phyloP scores from a whole-genome alignment of 2,888 invertebrate species.

The Lithosia quadra region DNA sequence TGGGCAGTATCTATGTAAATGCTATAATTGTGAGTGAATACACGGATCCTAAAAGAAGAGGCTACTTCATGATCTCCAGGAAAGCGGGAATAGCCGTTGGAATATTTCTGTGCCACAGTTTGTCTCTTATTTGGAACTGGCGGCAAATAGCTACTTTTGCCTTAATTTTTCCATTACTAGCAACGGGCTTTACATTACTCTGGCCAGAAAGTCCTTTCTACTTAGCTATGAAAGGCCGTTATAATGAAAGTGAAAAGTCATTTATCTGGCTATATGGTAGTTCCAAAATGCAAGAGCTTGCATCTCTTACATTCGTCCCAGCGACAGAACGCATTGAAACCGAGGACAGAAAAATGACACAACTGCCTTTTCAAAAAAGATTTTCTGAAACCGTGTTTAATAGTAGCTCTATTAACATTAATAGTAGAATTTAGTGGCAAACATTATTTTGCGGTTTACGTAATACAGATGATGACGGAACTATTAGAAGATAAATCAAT shows the following conservation, averaged over 20 bases:
- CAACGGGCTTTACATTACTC: not conserved
- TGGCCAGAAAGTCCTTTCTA: constrained; percentile 9
- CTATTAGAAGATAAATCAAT: constrained; percentile 6
- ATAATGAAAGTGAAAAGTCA: not conserved
- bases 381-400: constrained; percentile 1
- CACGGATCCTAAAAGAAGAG: constrained; percentile 4
- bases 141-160: constrained; percentile 49
- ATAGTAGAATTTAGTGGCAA: constrained; percentile 6
- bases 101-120: not conserved
- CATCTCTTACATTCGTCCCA: not conserved
- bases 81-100: not conserved
- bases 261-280: constrained; percentile 54
- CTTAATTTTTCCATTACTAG: not conserved
- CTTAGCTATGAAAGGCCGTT: constrained; percentile 11
- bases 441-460: constrained; percentile 7
- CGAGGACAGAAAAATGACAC: not conserved
- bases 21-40: not conserved
- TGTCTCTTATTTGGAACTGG: constrained; percentile 44
- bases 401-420: not conserved
- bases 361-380: not conserved
- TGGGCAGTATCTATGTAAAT: not conserved
- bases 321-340: not conserved
- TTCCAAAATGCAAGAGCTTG: constrained; percentile 30
- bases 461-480: constrained; percentile 5
- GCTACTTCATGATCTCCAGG: constrained; percentile 5